phyloP scores from a whole-genome alignment of 2,888 invertebrate genomes.

The Neoascia interrupta region DNA sequence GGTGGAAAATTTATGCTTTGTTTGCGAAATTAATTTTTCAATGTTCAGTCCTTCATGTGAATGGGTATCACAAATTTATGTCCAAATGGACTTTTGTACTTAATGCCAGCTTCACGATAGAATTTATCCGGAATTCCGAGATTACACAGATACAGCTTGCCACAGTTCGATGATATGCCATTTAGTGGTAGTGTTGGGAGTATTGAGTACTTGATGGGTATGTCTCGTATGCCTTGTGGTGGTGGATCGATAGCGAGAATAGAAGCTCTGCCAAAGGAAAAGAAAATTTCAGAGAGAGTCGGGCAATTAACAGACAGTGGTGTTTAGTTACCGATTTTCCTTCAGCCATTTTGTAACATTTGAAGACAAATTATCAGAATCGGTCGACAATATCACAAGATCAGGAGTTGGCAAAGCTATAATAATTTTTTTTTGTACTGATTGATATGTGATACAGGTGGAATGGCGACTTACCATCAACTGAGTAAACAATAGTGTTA shows the following conservation, averaged over 20 bases:
- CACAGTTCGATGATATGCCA: constrained; percentile 82
- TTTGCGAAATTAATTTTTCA: constrained; percentile 68
- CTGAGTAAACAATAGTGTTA: constrained; percentile 82
- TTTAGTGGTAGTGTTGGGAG: constrained; percentile 86
- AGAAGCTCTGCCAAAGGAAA: constrained; percentile 81
- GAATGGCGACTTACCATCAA: constrained; percentile 75
- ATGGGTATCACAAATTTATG: constrained; percentile 90
- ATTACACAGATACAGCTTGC: constrained; percentile 91
- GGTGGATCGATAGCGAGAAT: constrained; percentile 89
- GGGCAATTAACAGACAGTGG: background rate
- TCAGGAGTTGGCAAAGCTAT: constrained; percentile 79
- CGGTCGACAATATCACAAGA: constrained; percentile 79
- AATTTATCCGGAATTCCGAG: constrained; percentile 89
- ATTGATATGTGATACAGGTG: background rate
- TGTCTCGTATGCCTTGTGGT: constrained; percentile 83
- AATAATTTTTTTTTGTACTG: background rate
- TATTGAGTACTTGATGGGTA: constrained; percentile 84
- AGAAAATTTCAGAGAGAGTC: background rate
- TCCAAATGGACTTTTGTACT: constrained; percentile 92
- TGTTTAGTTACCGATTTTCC: constrained; percentile 80
- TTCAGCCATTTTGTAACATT: constrained; percentile 85
- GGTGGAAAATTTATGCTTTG: constrained; percentile 55
- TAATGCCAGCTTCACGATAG: constrained; percentile 87
- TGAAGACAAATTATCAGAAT: constrained; percentile 78
- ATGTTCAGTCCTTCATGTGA: constrained; percentile 81